Conservation (phyloP, 2,113 vertebrate genomes). For the Cynocephalus volans region DNA sequence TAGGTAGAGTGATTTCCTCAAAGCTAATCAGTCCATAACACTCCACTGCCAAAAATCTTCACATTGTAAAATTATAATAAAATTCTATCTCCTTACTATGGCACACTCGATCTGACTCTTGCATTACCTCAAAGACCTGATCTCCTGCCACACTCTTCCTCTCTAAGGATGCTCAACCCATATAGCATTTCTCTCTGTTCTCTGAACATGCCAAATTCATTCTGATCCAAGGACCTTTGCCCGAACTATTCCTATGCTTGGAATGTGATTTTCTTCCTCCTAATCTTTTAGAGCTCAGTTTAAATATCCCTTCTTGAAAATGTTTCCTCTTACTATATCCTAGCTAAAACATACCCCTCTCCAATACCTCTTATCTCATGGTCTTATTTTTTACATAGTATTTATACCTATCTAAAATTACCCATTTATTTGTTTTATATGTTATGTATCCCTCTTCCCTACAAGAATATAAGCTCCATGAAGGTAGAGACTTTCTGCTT, state of each 20-base stretch:
- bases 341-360: neutral
- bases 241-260: neutral
- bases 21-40: neutral
- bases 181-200: neutral
- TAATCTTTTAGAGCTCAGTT: slow-evolving; percentile 31
- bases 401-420: slow-evolving; percentile 19
- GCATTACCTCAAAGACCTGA: neutral
- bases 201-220: slow-evolving; percentile 1
- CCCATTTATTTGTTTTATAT: neutral
- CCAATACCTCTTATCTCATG: neutral
- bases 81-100: neutral
- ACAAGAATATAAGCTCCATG: neutral
- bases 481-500: neutral
- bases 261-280: slow-evolving; percentile 11
- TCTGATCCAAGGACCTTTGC: neutral
- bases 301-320: neutral
- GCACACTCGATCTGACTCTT: neutral
- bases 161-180: neutral
- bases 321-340: neutral
- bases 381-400: neutral
- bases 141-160: neutral
- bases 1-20: neutral
- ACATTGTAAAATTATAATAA: neutral
- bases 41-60: neutral
- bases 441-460: neutral